These are phyloP conservation scores for Dimorphilus gyrociliatus DNA, from an alignment of 2,888 invertebrate genomes.

Conservation along the genomic window DNA sequence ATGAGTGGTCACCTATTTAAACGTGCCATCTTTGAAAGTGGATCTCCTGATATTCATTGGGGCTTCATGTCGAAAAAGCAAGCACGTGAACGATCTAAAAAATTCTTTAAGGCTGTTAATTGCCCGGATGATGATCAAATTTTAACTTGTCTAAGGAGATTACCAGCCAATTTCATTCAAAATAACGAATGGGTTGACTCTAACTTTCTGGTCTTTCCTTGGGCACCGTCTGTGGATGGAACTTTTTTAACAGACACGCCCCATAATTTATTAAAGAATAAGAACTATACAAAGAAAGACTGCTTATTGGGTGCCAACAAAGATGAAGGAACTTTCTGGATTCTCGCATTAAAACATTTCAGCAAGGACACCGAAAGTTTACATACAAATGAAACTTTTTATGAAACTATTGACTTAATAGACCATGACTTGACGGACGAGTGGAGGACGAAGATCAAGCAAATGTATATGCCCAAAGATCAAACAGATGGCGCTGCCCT, in stretches of 20 bases:
- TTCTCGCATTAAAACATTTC: slow-evolving; percentile 57
- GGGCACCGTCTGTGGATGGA: slow-evolving; percentile 78
- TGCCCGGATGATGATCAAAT: slow-evolving; percentile 10
- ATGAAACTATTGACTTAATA: slow-evolving; percentile 7
- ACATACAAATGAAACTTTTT: slow-evolving; percentile 7
- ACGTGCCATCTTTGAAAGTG: slow-evolving; percentile 77
- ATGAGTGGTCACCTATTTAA: slow-evolving; percentile 56
- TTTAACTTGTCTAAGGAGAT: slow-evolving; percentile 10
- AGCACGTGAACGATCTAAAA: slow-evolving; percentile 52
- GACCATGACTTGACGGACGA: slow-evolving; percentile 36
- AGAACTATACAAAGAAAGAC: slow-evolving; percentile 74
- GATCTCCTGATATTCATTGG: slow-evolving; percentile 77
- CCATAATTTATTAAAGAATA: slow-evolving; percentile 46
- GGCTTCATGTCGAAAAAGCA: slow-evolving; percentile 67
- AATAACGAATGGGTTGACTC: slow-evolving; percentile 12
- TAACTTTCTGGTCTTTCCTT: slow-evolving; percentile 62
- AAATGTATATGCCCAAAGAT: slow-evolving; percentile 65
- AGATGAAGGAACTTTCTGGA: slow-evolving; percentile 82
- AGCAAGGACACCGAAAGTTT: slow-evolving; percentile 9
- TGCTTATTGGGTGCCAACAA: slow-evolving; percentile 75
- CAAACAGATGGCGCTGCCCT: slow-evolving; percentile 48
- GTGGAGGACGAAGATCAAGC: slow-evolving; percentile 59
- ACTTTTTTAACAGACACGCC: slow-evolving; percentile 60
- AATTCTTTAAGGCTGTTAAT: slow-evolving; percentile 8
- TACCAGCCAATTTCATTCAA: slow-evolving; percentile 6